A percentile compares a stretch with the other conserved stretches of the same genome.
phyloP scores from a whole-genome alignment of 2,797 vertebrate species.

The Onychomys arenicola region DNA sequence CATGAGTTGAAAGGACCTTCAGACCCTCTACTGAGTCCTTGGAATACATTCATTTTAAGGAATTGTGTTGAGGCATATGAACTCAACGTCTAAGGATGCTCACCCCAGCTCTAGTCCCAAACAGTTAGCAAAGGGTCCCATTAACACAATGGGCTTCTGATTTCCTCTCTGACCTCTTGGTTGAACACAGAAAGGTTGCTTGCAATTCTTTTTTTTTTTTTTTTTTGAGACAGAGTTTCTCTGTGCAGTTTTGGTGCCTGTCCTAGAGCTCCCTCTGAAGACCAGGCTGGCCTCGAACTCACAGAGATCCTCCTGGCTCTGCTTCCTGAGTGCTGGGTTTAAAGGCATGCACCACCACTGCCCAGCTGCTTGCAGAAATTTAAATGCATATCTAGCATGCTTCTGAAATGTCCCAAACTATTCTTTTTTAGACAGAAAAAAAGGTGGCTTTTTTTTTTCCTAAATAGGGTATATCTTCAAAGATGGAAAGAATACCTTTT shows the following conservation, averaged over 20 bases:
- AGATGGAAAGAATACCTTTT: constrained; percentile 75
- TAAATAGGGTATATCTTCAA: constrained; percentile 79
- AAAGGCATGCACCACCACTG: too few species aligned
- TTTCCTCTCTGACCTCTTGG: background rate
- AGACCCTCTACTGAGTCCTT: background rate
- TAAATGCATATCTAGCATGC: constrained; percentile 32
- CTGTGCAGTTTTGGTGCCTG: too few species aligned
- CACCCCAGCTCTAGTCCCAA: background rate
- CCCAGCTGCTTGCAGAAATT: background rate
- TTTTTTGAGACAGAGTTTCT: too few species aligned
- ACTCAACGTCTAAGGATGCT: background rate
- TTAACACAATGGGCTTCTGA: background rate
- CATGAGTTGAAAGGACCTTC: background rate
- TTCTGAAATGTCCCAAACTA: background rate
- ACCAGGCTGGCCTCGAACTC: too few species aligned
- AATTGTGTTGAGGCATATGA: background rate
- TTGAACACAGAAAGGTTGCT: background rate
- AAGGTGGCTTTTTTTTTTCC: background rate
- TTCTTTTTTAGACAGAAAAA: constrained; percentile 5
- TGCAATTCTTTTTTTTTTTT: too few species aligned
- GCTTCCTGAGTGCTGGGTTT: too few species aligned
- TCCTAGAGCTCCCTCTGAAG: too few species aligned
- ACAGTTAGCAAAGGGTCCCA: background rate
- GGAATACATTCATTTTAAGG: background rate
- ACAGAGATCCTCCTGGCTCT: too few species aligned